A percentile compares a stretch with the other conserved stretches of the same genome.
Evolutionary conservation across 2,888 invertebrate genomes (phyloP).

Genomic region (Anoncus sp.): DNA sequence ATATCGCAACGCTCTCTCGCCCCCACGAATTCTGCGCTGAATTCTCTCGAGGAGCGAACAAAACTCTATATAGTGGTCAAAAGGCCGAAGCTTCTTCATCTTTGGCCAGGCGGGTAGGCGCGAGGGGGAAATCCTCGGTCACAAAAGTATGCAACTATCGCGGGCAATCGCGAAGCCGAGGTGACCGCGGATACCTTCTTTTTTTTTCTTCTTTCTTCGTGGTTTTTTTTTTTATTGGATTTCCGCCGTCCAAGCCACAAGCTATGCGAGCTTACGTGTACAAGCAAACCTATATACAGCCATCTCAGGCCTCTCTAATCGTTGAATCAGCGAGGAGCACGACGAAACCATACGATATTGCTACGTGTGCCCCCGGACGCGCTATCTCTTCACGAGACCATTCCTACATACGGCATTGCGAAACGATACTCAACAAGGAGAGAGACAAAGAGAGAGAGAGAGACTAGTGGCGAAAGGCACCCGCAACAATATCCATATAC

Average conservation of each 20-base stretch:
- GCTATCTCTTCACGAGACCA: constrained; percentile 45
- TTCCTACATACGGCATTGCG: constrained; percentile 31
- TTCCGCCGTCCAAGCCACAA: constrained; percentile 16
- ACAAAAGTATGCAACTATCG: constrained; percentile 62
- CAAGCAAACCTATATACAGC: constrained; percentile 34
- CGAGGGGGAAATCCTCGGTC: constrained; percentile 14
- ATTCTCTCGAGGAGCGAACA: constrained; percentile 29
- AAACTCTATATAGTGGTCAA: background rate
- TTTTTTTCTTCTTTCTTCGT: constrained; percentile 23
- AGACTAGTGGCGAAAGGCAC: constrained; percentile 30
- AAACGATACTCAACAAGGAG: constrained; percentile 21
- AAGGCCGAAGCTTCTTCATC: constrained; percentile 50
- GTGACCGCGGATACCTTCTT: constrained; percentile 41
- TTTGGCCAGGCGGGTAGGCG: background rate
- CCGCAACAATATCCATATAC: constrained; percentile 15
- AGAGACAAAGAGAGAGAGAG: constrained; percentile 20
- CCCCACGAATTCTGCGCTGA: constrained; percentile 53
- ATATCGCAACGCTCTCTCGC: constrained; percentile 37
- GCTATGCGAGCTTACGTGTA: constrained; percentile 11
- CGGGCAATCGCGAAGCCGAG: constrained; percentile 57
- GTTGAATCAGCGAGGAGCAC: constrained; percentile 62
- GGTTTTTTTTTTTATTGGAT: constrained; percentile 36
- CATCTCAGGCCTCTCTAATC: constrained; percentile 54
- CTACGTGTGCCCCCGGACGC: constrained; percentile 30
- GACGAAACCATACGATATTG: constrained; percentile 62